Evolutionary conservation across 2,888 invertebrate genomes (phyloP), one percentile per base, ranked within the genome.

Genomic region (Rosalia funebris): DNA sequence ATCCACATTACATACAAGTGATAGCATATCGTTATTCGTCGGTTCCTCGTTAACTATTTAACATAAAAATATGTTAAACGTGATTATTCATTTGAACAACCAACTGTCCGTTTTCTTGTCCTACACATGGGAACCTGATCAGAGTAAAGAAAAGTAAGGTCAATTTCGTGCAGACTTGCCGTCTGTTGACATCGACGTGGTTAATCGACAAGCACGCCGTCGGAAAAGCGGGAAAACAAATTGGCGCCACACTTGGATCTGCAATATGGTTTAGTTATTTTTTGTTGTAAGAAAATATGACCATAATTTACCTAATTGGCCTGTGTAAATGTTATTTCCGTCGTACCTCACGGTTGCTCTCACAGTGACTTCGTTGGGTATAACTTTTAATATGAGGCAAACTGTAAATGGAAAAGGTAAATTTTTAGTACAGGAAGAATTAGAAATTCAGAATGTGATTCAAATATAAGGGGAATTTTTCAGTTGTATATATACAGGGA

Each of bases 201-300:
- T 71, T 71, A 15, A 71, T 53, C n/a, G 66, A 46, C 17, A 70
- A 54, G 48, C 69, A 70, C 11, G 70, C 12, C 7, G 60, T 55
- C 46, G 62, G 63, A 44, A 66, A 20, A 34, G 53, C 54, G 42
- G 68, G 60, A 31, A 60, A 17, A 45, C 70, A 69, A 58, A 71
- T 60, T 31, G 69, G 67, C 19, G 65, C 67, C 19, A 53, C 15
- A 55, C 67, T 68, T 4, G 71, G 67, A 66, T 68, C 71, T 71
- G 50, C 36, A 71, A 68, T 45, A 42, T 45, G 34, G 41, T 32
- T 19, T 32, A 36, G 14, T 32, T 15, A 2, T 11, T n/a, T 25
- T 4, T n/a, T n/a, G n/a, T n/a, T n/a, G n/a, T n/a, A n/a, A n/a
- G n/a, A n/a, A n/a, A n/a, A n/a, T n/a, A n/a, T n/a, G n/a, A n/a